Base-by-base conservation (phyloP, 1,140 invertebrate genomes). In the Drosophila ercepeae region DNA sequence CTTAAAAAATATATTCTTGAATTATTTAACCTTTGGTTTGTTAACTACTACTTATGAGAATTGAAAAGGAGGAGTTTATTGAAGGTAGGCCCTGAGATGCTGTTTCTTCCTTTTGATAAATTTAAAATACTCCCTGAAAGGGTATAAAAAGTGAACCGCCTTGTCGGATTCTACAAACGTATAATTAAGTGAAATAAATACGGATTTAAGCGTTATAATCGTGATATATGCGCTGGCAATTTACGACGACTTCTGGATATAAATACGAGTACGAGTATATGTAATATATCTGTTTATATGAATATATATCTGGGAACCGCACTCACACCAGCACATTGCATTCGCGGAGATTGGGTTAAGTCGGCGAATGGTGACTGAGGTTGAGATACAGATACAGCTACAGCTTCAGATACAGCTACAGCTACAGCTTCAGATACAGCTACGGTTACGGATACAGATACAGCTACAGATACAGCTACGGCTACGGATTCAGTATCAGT, bases 161-260 rank as follows among this genome's bases (percentile, higher is more conserved):
- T 46, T 8, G 45, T 39, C 16, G 42, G n/a, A 41, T 44, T 50
- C 27, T 44, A 39, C 41, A 48, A 19, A 48, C 65, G 42, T 65
- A 86, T 81, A 86, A 86, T 81, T 63, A 86, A 81, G 81, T 84
- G 77, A 86, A 81, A 86, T 81, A 86, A 86, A 88, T 81, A 75
- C 58, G 55, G 78, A 53, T 65, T 71, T 82, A 74, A 79, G 76
- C 57, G 72, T 39, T 72, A 75, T 88, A 88, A 88, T 88, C 77
- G 78, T 78, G 82, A 88, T 88, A 88, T 88, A 88, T 82, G 70
- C 58, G 61, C 71, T 76, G 81, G 81, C 63, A 86, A 84, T 84
- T 84, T 84, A 84, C 81, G 76, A 84, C 81, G 76, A 65, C 67
- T 76, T 57, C 67, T 73, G 65, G 41, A 58, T 69, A 50, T 50